These are phyloP conservation scores for Otis tarda DNA, from an alignment of 2,113 vertebrate genomes.

Conservation along the genomic window DNA sequence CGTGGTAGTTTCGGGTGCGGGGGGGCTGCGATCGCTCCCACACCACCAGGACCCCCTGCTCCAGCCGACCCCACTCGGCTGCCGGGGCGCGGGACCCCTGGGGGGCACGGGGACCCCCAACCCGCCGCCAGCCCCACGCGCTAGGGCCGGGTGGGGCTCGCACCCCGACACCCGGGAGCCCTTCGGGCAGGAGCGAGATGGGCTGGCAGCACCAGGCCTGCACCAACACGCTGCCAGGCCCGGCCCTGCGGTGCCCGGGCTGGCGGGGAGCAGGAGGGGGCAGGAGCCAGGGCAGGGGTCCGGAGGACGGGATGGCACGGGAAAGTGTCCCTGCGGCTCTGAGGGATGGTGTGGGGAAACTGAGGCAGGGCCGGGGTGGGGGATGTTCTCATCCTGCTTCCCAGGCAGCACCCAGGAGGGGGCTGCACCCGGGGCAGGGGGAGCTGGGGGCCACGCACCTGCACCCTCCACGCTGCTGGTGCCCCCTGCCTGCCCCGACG, in stretches of 20 bases:
- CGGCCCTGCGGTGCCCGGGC: background rate
- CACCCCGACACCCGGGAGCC: background rate
- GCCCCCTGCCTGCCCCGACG: background rate
- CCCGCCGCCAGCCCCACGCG: background rate
- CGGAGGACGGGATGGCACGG: rapidly evolving
- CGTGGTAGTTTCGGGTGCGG: background rate
- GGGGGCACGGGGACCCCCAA: background rate
- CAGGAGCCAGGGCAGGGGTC: background rate
- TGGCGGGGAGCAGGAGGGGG: background rate
- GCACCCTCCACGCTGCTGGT: background rate
- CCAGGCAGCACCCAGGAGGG: background rate
- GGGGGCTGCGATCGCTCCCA: background rate
- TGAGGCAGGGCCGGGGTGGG: background rate
- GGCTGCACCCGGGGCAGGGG: background rate
- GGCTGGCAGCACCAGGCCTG: background rate
- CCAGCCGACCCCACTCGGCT: rapidly evolving
- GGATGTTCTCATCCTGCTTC: background rate
- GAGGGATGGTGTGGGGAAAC: background rate
- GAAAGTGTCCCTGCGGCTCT: background rate
- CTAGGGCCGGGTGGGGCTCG: background rate
- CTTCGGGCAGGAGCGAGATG: background rate
- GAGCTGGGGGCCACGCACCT: rapidly evolving
- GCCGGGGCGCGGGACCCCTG: rapidly evolving
- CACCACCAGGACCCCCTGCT: rapidly evolving
- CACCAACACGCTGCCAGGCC: background rate